A percentile compares a stretch with the other conserved stretches of the same genome.
Conservation (phyloP, 1,140 invertebrate genomes). For the Cherax destructor region DNA sequence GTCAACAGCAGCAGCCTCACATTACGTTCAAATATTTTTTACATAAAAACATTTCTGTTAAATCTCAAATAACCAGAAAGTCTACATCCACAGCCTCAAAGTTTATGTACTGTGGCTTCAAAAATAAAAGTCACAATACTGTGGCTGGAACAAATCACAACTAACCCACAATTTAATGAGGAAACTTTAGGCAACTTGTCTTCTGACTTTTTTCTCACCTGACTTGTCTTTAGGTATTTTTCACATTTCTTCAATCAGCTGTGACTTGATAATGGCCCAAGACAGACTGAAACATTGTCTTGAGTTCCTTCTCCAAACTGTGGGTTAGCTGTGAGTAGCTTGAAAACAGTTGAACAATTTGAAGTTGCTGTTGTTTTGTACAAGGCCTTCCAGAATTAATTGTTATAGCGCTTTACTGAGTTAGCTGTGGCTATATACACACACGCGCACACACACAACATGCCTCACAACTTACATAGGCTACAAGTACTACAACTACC, state of each 20-base stretch:
- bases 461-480: slow-evolving; percentile 49
- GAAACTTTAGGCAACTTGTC: no score
- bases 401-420: background rate
- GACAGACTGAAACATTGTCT: no score
- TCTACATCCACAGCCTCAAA: background rate
- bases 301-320: no score
- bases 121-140: no score
- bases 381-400: background rate
- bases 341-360: background rate
- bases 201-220: no score
- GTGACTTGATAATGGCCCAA: no score
- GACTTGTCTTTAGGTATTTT: no score
- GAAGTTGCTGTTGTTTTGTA: background rate
- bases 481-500: slow-evolving; percentile 54
- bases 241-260: no score
- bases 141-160: no score
- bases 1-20: slow-evolving; percentile 18
- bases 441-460: slow-evolving; percentile 19
- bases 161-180: no score
- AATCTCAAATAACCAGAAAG: background rate
- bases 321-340: no score
- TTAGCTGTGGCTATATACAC: slow-evolving; percentile 3
- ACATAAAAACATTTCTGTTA: background rate
- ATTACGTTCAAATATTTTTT: background rate
- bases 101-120: no score